These are phyloP conservation scores for Brachyptera putata DNA, from an alignment of 2,888 invertebrate species.

Conservation along the genomic window DNA sequence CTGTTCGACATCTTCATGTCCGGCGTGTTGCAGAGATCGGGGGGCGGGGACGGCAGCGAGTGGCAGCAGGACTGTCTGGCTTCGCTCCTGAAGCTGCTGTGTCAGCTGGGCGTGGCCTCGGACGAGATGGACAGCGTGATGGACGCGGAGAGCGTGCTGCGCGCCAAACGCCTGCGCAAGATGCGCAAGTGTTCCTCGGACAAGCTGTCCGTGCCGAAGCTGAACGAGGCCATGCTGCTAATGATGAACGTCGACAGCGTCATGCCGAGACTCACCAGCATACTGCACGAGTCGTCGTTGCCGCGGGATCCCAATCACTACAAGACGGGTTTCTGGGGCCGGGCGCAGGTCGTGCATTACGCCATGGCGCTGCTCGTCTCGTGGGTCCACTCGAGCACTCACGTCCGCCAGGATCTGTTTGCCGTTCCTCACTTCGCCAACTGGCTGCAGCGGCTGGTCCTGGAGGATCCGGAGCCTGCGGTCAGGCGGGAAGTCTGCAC, in stretches of 20 bases:
- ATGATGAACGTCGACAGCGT: conserved; percentile 82
- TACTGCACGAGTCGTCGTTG: conserved; percentile 74
- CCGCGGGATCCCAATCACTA: conserved; percentile 78
- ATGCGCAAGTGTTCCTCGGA: conserved; percentile 49
- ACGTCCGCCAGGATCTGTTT: conserved; percentile 71
- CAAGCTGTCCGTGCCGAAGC: conserved; percentile 62
- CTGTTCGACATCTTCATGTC: conserved; percentile 90
- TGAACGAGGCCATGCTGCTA: conserved; percentile 69
- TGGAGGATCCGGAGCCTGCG: conserved; percentile 90
- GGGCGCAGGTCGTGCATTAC: conserved; percentile 83
- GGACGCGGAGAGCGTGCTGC: conserved; percentile 26
- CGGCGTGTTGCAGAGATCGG: conserved; percentile 64
- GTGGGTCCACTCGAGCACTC: conserved; percentile 84
- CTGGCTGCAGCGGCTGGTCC: conserved; percentile 79
- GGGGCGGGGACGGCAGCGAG: conserved; percentile 72
- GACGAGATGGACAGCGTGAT: conserved; percentile 36
- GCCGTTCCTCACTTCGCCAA: conserved; percentile 62
- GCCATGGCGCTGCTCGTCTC: conserved; percentile 89
- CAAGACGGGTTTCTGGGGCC: conserved; percentile 89
- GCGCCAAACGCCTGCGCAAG: conserved; percentile 26
- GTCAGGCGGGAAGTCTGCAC: conserved; percentile 89
- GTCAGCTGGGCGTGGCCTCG: conserved; percentile 73
- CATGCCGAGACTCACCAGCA: conserved; percentile 77
- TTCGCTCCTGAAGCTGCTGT: conserved; percentile 76
- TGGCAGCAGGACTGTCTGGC: conserved; percentile 95